A percentile compares a stretch with the other conserved stretches of the same genome.
phyloP scores from a whole-genome alignment of 1,140 invertebrate species.

The Pogonomyrmex barbatus region DNA sequence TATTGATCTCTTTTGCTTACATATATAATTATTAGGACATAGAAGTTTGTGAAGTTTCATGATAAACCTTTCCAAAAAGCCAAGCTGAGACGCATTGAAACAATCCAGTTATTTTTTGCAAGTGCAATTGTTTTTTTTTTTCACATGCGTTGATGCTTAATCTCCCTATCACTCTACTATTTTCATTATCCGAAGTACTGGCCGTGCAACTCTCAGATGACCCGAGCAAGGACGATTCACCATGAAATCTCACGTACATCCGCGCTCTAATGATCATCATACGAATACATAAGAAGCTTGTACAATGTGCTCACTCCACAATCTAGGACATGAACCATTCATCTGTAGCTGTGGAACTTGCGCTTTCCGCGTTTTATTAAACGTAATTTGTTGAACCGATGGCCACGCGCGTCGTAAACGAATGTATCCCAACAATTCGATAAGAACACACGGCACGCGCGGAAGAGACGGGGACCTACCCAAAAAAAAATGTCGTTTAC shows the following conservation, averaged over 20 bases:
- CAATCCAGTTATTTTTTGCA: neutral
- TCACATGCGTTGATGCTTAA: neutral
- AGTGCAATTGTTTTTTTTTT: neutral
- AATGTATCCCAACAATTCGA: neutral
- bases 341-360: neutral
- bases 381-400: neutral
- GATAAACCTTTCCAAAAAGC: neutral
- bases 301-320: neutral
- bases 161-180: neutral
- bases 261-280: neutral
- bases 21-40: neutral
- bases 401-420: neutral
- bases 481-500: neutral
- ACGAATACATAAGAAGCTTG: neutral
- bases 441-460: neutral
- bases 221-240: neutral
- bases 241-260: neutral
- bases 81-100: neutral
- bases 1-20: neutral
- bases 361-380: neutral
- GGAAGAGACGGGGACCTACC: neutral
- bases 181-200: neutral
- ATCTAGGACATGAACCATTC: neutral
- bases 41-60: neutral
- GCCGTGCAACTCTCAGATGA: neutral